Conservation (phyloP, 2,113 vertebrate species). For the Passer montanus region DNA sequence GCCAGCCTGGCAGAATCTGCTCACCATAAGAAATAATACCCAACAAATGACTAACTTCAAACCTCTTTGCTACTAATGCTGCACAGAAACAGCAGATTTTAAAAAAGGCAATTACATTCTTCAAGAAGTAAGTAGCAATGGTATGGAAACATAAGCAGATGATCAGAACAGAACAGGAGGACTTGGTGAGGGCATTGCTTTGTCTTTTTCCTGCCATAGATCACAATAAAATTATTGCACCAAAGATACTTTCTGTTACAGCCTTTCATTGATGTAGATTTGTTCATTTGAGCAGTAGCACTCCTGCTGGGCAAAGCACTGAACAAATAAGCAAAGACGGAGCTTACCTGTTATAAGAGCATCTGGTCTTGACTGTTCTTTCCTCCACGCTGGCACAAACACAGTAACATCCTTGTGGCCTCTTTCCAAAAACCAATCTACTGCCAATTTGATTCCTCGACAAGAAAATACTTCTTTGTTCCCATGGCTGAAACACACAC, state of each 20-base stretch:
- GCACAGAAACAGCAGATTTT: rapidly evolving
- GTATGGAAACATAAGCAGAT: neutral
- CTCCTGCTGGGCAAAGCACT: neutral
- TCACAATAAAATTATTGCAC: neutral
- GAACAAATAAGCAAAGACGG: neutral
- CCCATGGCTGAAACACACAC: constrained; percentile 86
- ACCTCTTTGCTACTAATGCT: neutral
- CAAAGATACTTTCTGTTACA: neutral
- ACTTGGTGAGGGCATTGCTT: neutral
- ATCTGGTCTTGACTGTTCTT: constrained; percentile 95
- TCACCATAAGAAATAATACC: neutral
- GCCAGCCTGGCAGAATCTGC: neutral
- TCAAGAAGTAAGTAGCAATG: neutral
- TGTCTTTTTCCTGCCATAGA: neutral
- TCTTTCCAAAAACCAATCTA: constrained; percentile 96
- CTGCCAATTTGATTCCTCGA: constrained; percentile 94
- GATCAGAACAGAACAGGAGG: neutral
- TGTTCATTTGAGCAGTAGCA: neutral
- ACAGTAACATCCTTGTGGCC: constrained; percentile 95
- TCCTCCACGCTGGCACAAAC: constrained; percentile 98
- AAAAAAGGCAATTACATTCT: neutral
- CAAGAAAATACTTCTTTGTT: constrained; percentile 99
- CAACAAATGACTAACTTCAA: neutral
- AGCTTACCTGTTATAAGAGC: constrained; percentile 92
- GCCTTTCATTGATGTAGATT: neutral